Percentiles rank a stretch among this genome's conserved stretches.
Conservation (phyloP, 2,797 vertebrate genomes). For the Crenuchus spilurus region DNA sequence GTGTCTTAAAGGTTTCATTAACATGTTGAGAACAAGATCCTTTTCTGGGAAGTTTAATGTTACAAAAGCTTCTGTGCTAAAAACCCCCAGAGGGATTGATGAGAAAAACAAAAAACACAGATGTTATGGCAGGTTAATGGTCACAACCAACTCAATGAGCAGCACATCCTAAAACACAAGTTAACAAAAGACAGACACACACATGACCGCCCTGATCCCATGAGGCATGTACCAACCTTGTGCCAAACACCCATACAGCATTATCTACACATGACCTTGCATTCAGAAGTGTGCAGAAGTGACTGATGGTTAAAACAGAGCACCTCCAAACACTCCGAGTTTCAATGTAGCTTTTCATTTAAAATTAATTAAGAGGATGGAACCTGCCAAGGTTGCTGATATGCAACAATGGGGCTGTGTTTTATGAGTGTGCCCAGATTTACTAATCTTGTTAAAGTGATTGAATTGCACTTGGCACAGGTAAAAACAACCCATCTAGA, state of each 20-base stretch:
- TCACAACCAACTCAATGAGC: neutral
- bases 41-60: neutral
- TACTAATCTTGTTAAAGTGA: constrained; percentile 30
- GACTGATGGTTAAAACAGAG: constrained; percentile 26
- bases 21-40: constrained; percentile 1
- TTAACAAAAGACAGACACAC: constrained; percentile 29
- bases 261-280: neutral
- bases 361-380: constrained; percentile 44
- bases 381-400: constrained; percentile 27
- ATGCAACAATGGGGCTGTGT: constrained; percentile 22
- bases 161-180: constrained; percentile 24
- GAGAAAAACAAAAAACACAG: constrained; percentile 19
- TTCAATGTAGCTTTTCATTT: constrained; percentile 47
- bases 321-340: neutral
- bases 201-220: neutral
- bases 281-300: constrained; percentile 4
- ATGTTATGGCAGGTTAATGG: too few relatives aligned
- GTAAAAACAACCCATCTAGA: constrained; percentile 14
- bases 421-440: constrained; percentile 39
- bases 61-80: neutral
- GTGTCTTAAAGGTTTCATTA: neutral
- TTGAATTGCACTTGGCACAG: constrained; percentile 28
- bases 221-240: neutral
- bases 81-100: constrained; percentile 17
- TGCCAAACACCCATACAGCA: neutral